Evolutionary conservation across 2,113 vertebrate species (phyloP).

Genomic region (Gymnobelideus leadbeateri): DNA sequence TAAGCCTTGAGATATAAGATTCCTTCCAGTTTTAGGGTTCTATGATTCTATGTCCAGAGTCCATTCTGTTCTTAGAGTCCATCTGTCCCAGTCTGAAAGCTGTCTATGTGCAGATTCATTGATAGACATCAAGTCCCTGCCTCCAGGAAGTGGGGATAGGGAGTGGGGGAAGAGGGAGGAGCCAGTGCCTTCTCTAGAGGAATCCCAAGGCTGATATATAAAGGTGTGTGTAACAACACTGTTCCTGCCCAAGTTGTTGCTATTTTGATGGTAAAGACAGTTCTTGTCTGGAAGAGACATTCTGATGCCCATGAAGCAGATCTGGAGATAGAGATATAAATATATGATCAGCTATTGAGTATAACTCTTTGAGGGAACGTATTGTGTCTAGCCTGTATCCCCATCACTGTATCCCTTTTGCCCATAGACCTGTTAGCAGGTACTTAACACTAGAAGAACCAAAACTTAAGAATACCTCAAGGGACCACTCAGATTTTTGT

Average conservation of each 20-base stretch:
- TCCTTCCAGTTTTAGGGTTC: not conserved
- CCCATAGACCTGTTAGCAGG: not conserved
- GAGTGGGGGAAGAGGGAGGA: not conserved
- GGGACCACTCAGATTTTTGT: not conserved
- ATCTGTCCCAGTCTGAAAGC: not conserved
- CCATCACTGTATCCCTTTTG: not conserved
- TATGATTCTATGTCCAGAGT: not conserved
- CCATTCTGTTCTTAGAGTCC: not conserved
- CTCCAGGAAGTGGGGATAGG: not conserved
- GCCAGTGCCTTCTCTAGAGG: not conserved
- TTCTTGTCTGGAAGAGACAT: not conserved
- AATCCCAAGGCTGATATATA: not conserved
- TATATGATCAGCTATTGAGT: not conserved
- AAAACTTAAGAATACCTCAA: not conserved
- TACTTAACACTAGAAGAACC: not conserved
- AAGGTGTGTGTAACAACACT: not conserved
- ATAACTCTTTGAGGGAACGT: not conserved
- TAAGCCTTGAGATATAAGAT: not conserved
- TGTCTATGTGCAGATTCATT: not conserved
- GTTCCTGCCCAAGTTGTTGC: not conserved
- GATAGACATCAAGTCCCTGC: not conserved
- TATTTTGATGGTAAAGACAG: not conserved
- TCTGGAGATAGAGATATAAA: constrained; percentile 1
- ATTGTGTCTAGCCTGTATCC: not conserved
- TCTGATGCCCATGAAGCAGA: not conserved